Base-by-base conservation (phyloP, 2,797 vertebrate genomes). In the Stomatorhinus walkeri region DNA sequence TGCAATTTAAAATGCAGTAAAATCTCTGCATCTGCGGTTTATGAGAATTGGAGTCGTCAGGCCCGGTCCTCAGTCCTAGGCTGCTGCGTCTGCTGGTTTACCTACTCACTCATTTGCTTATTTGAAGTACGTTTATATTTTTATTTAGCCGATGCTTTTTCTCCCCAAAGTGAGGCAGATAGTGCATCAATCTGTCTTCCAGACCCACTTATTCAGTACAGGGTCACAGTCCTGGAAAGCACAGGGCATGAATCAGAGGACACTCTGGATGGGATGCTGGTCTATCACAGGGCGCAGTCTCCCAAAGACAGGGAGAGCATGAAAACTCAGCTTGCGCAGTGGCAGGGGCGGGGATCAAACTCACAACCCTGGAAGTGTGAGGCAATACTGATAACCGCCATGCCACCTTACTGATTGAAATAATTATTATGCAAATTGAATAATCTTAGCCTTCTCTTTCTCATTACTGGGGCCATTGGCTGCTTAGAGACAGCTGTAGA, bases 371-470 rank as follows among this genome's bases (percentile, higher is more conserved):
- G 76, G 19, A 46, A 19, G 76, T 46, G 76, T 81, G 76, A 46
- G 76, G 76, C 19, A 8, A 8, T 46, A 46, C 36, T 81, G 76
- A 43, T 46, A 81, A 46, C 76, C 40, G 8, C 76, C 36, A 8
- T 46, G 40, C 40, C 76, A 81, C 76, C 19, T 19, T 81, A 43
- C 76, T 81, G 76, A 81, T 46, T 81, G 76, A 81, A 81, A 81
- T 81, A 46, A 81, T 81, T 81, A 22, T 81, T 81, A 81, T 81
- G 76, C 76, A 81, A 10, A 81, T 81, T 81, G 76, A 46, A 81
- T 81, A 43, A 81, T 81, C 76, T 81, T 81, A 46, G 76, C 40
- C 76, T 46, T 46, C 76, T 81, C 76, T 43, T 36, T 81, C 76
- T 81, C 40, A 46, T 81, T 46, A 81, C 36, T 22, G 40, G 7